These are phyloP conservation scores for Babylonia areolata DNA, from an alignment of 1,140 invertebrate genomes.

Conservation along the genomic window DNA sequence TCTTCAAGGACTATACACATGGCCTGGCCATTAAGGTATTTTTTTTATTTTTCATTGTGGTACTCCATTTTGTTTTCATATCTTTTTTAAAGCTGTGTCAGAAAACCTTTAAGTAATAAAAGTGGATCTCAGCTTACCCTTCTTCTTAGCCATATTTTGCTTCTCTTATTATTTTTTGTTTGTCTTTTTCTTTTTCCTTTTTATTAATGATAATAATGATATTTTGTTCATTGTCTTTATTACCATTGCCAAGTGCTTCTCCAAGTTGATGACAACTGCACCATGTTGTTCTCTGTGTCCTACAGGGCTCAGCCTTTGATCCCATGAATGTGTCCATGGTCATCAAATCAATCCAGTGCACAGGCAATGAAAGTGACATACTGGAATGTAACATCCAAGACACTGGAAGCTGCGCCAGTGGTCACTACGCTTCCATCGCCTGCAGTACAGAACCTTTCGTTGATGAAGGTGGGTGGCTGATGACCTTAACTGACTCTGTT, in stretches of 20 bases:
- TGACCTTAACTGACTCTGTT: background rate
- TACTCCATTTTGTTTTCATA: too few relatives aligned
- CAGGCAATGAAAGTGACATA: conserved; percentile 39
- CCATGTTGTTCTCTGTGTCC: background rate
- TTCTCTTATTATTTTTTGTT: too few relatives aligned
- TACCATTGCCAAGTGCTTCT: too few relatives aligned
- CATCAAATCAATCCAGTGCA: conserved; percentile 50
- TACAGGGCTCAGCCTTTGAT: conserved; percentile 50
- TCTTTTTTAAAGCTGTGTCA: too few relatives aligned
- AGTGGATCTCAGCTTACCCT: too few relatives aligned
- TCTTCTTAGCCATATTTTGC: too few relatives aligned
- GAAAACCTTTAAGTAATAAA: too few relatives aligned
- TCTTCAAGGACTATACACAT: conserved; percentile 55
- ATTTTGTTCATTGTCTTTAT: too few relatives aligned
- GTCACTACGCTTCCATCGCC: conserved; percentile 53
- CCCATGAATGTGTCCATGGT: conserved; percentile 45
- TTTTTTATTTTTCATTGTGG: too few relatives aligned
- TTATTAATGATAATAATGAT: too few relatives aligned
- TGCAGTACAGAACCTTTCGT: conserved; percentile 51
- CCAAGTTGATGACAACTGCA: too few relatives aligned
- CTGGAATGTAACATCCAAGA: conserved; percentile 42
- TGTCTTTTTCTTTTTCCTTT: too few relatives aligned
- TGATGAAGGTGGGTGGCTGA: conserved; percentile 40
- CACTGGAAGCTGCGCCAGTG: conserved; percentile 42
- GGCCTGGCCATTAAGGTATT: conserved; percentile 51